Evolutionary conservation across 2,797 vertebrate genomes (phyloP).

Genomic region (Sebastes matsubarae): DNA sequence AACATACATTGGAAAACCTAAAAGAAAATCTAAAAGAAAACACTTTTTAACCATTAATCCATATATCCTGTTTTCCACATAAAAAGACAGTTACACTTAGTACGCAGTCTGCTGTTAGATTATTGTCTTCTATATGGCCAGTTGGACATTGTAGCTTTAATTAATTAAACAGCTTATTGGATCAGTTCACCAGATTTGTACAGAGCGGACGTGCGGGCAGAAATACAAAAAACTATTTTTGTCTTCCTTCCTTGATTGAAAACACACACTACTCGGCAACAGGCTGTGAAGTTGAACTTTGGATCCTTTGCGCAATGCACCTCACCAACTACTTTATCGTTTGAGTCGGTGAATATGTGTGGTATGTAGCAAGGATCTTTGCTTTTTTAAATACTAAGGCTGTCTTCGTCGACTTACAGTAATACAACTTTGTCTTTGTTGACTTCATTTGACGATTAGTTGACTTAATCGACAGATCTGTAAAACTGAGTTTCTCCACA

Average conservation of each 20-base stretch:
- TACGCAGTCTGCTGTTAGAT: neutral
- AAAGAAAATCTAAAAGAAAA: neutral
- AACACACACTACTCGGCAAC: constrained; percentile 8
- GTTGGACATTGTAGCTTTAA: neutral
- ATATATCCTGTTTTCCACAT: neutral
- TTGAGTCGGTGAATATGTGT: neutral
- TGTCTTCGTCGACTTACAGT: too few species aligned
- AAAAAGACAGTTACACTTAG: neutral
- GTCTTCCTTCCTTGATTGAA: neutral
- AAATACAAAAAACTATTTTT: neutral
- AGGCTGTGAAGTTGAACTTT: constrained; percentile 34
- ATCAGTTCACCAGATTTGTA: neutral
- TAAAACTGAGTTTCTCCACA: too few species aligned
- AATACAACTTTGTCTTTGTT: too few species aligned
- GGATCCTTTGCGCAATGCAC: neutral
- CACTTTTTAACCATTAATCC: neutral
- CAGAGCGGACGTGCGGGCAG: neutral
- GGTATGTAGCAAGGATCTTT: neutral
- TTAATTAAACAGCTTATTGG: neutral
- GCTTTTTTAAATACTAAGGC: neutral
- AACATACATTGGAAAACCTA: neutral
- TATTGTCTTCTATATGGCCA: neutral
- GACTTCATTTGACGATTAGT: too few species aligned
- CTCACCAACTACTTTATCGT: neutral
- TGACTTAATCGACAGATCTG: too few species aligned